Evolutionary conservation across 2,888 invertebrate species (phyloP).

Genomic region (Campaea margaritaria): DNA sequence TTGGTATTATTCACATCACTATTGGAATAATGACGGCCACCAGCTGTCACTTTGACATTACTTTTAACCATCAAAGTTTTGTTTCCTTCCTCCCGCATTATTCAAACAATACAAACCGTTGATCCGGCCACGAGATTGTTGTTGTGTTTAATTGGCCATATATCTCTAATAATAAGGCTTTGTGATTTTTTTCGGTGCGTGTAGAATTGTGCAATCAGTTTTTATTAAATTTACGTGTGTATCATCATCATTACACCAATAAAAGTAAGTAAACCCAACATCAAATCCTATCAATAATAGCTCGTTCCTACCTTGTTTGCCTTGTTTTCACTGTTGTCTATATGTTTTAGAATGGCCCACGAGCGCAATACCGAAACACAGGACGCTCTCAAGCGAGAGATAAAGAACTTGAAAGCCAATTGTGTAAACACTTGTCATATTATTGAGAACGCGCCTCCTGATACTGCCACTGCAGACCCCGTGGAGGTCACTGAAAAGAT

Average conservation of each 20-base stretch:
- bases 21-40: not conserved
- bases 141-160: too few species aligned
- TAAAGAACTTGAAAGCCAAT: conserved; percentile 60
- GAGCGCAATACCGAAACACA: conserved; percentile 58
- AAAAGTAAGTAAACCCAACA: too few species aligned
- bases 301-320: not conserved
- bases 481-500: conserved; percentile 56
- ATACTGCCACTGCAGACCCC: conserved; percentile 45
- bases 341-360: conserved; percentile 58
- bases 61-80: not conserved
- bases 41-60: not conserved
- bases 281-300: not conserved
- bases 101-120: too few species aligned
- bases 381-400: conserved; percentile 58
- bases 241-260: too few species aligned
- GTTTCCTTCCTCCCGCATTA: too few species aligned
- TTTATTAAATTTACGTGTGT: not conserved
- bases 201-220: not conserved
- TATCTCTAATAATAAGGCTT: too few species aligned
- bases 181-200: too few species aligned
- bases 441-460: conserved; percentile 64
- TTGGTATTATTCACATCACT: not conserved
- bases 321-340: conserved; percentile 3
- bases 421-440: conserved; percentile 63
- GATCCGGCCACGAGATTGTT: too few species aligned